Base-by-base conservation (phyloP, 2,888 invertebrate genomes). In the Crepidodera aurea region DNA sequence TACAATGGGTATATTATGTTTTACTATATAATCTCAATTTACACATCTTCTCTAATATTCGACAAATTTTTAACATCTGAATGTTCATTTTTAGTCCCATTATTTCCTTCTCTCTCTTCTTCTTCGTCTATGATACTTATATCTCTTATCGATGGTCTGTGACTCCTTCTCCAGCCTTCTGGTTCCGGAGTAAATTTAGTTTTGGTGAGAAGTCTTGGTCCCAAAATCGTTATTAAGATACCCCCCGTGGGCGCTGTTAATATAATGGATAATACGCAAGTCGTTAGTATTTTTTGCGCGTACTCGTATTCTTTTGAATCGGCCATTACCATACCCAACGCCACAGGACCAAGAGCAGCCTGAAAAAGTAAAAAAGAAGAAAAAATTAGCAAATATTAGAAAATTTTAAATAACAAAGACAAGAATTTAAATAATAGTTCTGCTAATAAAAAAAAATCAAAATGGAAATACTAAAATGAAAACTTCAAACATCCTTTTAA, bases 41-140 rank as follows among this genome's bases (percentile, higher is more conserved):
- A 34, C 34, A 34, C 34, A 29, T 8, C 10, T 34, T 34, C 34
- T 34, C 12, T n/a, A 2, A 34, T 34, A 34, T 34, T 13, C 34
- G 34, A 13, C 4, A 34, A 13, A 2, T 1, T 12, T 34, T 34
- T 34, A n/a, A 34, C 13, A 4, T 32, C 32, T 7, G 6, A 4
- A 4, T n/a, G 7, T 10, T 32, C 32, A 32, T 4, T 10, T 2
- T 2, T 2, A 10, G 5, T 51, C 25, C 81, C 82, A 8, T 81
- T 81, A 73, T 83, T 13, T 82, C 50, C 34, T 25, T 69, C 62
- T 6, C 56, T 48, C 68, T 90, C 86, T 69, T 92, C 92, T 73
- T 91, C 91, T 76, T 93, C 92, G 75, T 92, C 90, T 77, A 92
- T 92, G 78, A 94, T 93, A 67, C 92, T 91, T 65, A 94, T 93